These are phyloP conservation scores for Brachystomella parvula DNA, from an alignment of 1,140 invertebrate genomes.

Conservation along the genomic window DNA sequence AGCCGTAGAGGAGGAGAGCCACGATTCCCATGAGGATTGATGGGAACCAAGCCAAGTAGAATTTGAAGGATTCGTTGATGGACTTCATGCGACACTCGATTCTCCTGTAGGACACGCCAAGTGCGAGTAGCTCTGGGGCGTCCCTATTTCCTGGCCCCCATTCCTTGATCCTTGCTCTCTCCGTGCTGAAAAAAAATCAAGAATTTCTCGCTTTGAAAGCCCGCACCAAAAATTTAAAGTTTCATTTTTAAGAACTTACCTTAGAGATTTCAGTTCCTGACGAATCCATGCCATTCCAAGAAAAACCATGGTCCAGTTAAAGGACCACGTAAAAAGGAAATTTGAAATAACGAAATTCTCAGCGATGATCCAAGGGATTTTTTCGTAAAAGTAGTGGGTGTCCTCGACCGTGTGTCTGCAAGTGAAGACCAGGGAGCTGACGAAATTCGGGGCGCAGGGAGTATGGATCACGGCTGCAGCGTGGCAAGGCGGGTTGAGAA, in stretches of 20 bases:
- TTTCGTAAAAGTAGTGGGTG: background rate
- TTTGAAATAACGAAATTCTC: background rate
- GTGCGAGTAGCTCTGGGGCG: background rate
- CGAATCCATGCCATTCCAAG: conserved; percentile 9
- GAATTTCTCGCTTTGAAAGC: background rate
- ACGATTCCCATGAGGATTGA: background rate
- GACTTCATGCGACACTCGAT: background rate
- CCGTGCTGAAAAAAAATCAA: background rate
- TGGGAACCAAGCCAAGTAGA: conserved; percentile 6
- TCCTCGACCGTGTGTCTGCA: background rate
- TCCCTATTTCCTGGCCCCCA: background rate
- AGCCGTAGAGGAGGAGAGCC: background rate
- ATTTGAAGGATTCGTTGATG: background rate
- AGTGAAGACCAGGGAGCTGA: background rate
- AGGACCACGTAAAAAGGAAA: background rate
- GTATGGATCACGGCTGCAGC: background rate
- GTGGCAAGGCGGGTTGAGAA: conserved; percentile 2
- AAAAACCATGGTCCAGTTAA: conserved; percentile 11
- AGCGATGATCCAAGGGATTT: conserved; percentile 1
- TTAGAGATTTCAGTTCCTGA: background rate
- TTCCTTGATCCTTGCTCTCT: background rate
- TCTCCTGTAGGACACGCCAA: background rate
- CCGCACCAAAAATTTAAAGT: no score
- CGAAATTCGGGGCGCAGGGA: conserved; percentile 7
- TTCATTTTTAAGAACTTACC: background rate